These are phyloP conservation scores for Daboia siamensis DNA, from an alignment of 2,113 vertebrate species.

Conservation along the genomic window DNA sequence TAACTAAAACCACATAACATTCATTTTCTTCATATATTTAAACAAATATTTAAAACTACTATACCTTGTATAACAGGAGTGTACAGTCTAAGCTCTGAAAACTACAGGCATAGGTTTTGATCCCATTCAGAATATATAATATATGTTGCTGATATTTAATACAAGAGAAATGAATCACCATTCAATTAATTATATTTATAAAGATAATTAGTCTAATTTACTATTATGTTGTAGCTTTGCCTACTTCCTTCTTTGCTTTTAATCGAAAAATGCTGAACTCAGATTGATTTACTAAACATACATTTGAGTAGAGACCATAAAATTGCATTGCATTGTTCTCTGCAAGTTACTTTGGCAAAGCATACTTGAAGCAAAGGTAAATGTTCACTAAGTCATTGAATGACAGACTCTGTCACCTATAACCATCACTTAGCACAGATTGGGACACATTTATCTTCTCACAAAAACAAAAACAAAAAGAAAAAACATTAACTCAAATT, in stretches of 20 bases:
- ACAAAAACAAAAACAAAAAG: constrained; percentile 39
- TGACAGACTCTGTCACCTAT: constrained; percentile 34
- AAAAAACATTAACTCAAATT: constrained; percentile 43
- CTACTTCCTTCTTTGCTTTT: background rate
- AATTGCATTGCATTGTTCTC: constrained; percentile 45
- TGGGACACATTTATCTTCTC: constrained; percentile 38
- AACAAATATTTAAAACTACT: constrained; percentile 37
- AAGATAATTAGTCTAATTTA: background rate
- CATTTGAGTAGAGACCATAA: background rate
- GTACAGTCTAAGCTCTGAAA: background rate
- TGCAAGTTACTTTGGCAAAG: constrained; percentile 54
- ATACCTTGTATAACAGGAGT: background rate
- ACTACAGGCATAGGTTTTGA: background rate
- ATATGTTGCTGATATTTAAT: background rate
- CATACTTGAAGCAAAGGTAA: constrained; percentile 50
- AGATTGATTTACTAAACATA: background rate
- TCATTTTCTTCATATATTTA: constrained; percentile 52
- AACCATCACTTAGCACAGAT: constrained; percentile 36
- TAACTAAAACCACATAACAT: constrained; percentile 48
- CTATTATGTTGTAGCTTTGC: background rate
- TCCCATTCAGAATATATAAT: background rate
- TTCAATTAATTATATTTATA: background rate
- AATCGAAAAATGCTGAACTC: background rate
- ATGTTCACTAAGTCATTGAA: constrained; percentile 50
- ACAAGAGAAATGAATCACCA: background rate